Base-by-base conservation (phyloP, 2,797 vertebrate species). In the Crenuchus spilurus region DNA sequence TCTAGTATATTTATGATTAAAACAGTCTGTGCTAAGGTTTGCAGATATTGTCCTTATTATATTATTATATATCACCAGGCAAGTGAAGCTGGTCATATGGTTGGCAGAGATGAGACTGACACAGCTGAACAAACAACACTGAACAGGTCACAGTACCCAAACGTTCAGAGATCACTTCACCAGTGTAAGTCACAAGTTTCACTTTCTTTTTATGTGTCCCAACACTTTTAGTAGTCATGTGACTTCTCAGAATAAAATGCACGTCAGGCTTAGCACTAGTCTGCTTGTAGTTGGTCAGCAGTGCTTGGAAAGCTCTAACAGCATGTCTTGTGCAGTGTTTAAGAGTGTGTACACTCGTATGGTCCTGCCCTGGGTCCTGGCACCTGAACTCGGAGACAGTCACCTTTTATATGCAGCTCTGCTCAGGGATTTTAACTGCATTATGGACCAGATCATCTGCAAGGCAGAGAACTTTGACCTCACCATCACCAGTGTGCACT, bases 401-500 rank as follows among this genome's bases (percentile, higher is more conserved):
- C 93, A 93, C 85, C 91, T 90, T 6, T 86, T 94, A 76, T 78
- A 92, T 70, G 78, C 72, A 70, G 88, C 86, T 31, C 87, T 94
- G 76, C 77, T 86, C 84, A 67, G 49, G 42, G 92, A 94, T 44
- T 88, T 90, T 0, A 84, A 91, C 84, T 76, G 78, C 0, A 16
- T 91, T 46, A 84, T 91, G 18, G 85, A 92, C 75, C 82, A 65
- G 41, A 65, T 92, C 68, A 87, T 93, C 51, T 78, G 74, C 18
- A 80, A 79, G 57, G 84, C 86, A 71, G 83, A 58, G 75, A 82
- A 86, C 76, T 84, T 92, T 75, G 86, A 92, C 72, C 80, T 92
- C 22, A 82, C 84, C 68, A 82, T 86, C 63, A 87, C 79, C 0
- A 81, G 84, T 2, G 87, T 92, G 77, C 88, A 88, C 70, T 92